Conservation (phyloP, 2,797 vertebrate species). For the Caiman crocodilus region DNA sequence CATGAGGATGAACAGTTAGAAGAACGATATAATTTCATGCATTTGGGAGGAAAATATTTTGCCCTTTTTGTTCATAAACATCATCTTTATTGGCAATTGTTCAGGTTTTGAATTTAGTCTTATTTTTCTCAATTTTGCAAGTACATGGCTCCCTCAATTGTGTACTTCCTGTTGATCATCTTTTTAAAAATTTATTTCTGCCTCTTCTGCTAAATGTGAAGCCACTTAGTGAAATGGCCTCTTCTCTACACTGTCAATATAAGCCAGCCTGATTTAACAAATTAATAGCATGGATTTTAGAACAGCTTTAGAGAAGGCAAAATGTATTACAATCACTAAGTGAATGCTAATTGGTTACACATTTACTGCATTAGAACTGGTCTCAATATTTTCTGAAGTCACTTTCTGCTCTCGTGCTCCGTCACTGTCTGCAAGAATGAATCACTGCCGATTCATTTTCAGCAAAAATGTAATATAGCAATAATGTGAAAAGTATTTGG, state of each 20-base stretch:
- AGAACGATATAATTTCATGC: neutral
- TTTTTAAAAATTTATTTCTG: neutral
- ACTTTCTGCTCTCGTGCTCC: neutral
- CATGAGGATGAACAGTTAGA: neutral
- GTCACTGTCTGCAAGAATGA: conserved; percentile 19
- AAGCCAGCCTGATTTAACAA: neutral
- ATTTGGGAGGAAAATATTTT: neutral
- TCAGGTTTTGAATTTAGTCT: neutral
- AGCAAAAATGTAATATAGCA: conserved; percentile 34
- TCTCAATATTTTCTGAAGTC: neutral
- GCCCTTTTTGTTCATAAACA: neutral
- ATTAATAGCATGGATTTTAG: neutral
- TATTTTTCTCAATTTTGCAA: neutral
- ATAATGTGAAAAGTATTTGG: conserved; percentile 36
- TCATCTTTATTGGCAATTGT: neutral
- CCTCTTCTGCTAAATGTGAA: neutral
- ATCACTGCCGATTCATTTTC: conserved; percentile 35
- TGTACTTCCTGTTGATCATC: neutral
- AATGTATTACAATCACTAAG: neutral
- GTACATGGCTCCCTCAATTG: neutral
- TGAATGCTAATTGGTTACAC: neutral
- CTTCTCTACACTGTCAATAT: neutral
- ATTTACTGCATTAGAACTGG: neutral
- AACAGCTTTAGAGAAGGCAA: conserved; percentile 12
- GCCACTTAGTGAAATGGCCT: neutral